Percentiles rank a stretch among this genome's conserved stretches.
These are phyloP conservation scores for Varecia variegata DNA, from an alignment of 2,797 vertebrate genomes.

Conservation along the genomic window DNA sequence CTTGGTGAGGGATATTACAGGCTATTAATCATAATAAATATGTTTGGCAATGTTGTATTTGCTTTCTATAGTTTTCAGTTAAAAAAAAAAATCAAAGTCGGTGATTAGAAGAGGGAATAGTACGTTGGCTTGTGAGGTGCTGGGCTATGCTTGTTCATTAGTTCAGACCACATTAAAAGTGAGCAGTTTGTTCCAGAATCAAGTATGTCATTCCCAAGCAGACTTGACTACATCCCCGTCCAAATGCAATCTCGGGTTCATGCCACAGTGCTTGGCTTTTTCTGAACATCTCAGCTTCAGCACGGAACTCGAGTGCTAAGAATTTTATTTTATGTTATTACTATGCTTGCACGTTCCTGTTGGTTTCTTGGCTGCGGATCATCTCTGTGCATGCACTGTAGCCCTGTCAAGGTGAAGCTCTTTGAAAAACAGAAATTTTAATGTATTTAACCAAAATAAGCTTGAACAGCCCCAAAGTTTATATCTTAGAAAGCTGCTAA, in stretches of 20 bases:
- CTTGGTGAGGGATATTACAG: constrained; percentile 64
- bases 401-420: constrained; percentile 70
- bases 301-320: constrained; percentile 41
- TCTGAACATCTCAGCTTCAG: constrained; percentile 44
- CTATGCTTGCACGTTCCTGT: background rate
- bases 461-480: constrained; percentile 76
- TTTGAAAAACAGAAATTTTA: constrained; percentile 46
- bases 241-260: constrained; percentile 58
- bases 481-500: constrained; percentile 41
- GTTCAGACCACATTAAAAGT: constrained; percentile 69
- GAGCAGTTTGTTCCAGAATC: constrained; percentile 69
- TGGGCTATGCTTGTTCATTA: constrained; percentile 66
- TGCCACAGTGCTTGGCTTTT: constrained; percentile 57
- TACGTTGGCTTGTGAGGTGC: constrained; percentile 51
- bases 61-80: constrained; percentile 64
- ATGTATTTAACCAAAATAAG: constrained; percentile 68
- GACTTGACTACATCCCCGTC: constrained; percentile 66
- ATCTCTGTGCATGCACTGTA: constrained; percentile 44
- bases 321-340: constrained; percentile 52
- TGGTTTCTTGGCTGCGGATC: constrained; percentile 43
- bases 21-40: constrained; percentile 82
- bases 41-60: constrained; percentile 69
- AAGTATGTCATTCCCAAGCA: constrained; percentile 61
- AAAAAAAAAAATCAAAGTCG: constrained; percentile 71
- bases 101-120: constrained; percentile 66